Evolutionary conservation across 2,888 invertebrate genomes (phyloP).

Genomic region (Schrankia costaestrigalis): DNA sequence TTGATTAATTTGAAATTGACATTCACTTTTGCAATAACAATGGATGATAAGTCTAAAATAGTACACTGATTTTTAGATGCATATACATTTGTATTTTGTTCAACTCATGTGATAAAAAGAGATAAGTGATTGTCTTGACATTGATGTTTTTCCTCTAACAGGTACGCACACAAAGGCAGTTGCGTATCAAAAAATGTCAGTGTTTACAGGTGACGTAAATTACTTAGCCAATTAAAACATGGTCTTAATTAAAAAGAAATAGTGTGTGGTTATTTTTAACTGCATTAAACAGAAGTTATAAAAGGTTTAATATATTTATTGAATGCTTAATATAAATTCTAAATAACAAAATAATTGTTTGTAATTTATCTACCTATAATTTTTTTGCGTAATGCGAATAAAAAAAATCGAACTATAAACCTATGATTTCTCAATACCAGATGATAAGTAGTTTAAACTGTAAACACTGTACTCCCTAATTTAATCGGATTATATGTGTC

Average conservation of each 20-base stretch:
- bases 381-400: no score
- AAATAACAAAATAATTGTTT: no score
- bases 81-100: constrained; percentile 3
- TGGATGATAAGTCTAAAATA: constrained; percentile 12
- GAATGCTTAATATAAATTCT: no score
- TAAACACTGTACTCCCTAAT: background rate
- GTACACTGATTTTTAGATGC: constrained; percentile 9
- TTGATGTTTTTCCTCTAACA: constrained; percentile 39
- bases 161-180: constrained; percentile 19
- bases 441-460: background rate
- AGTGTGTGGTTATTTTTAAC: no score
- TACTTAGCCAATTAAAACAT: no score
- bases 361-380: no score
- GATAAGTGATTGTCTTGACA: constrained; percentile 38
- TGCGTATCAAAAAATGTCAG: constrained; percentile 15
- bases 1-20: constrained; percentile 35
- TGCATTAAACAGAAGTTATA: no score
- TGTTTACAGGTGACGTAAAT: constrained; percentile 8
- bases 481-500: constrained; percentile 6
- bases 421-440: no score
- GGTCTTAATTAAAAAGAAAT: no score
- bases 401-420: no score
- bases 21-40: constrained; percentile 3
- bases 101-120: constrained; percentile 16
- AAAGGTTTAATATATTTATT: no score